Conservation (phyloP, 2,113 vertebrate species). For the Eurypyga helias region DNA sequence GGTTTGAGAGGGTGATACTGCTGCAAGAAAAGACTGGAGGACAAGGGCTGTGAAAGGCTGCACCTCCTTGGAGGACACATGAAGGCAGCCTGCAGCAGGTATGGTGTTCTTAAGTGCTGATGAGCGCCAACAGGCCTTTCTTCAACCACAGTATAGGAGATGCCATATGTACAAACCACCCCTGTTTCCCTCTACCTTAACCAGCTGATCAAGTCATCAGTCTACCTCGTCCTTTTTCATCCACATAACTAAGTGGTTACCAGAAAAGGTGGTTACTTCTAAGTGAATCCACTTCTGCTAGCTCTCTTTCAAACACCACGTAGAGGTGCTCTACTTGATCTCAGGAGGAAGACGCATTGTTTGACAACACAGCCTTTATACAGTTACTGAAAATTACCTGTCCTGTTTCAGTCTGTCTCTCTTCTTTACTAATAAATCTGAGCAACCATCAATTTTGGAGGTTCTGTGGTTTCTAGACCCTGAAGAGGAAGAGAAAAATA, state of each 20-base stretch:
- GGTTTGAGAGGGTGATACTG: background rate
- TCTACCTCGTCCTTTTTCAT: background rate
- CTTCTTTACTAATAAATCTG: background rate
- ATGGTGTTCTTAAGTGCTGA: background rate
- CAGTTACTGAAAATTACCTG: background rate
- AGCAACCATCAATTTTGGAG: background rate
- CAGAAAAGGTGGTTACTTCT: background rate
- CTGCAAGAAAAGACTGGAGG: background rate
- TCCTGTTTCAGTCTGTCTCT: background rate
- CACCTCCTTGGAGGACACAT: background rate
- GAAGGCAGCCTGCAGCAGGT: background rate
- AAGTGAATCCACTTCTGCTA: background rate
- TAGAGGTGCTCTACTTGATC: background rate
- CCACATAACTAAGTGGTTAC: background rate
- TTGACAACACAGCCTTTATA: background rate
- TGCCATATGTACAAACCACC: background rate
- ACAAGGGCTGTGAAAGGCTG: background rate
- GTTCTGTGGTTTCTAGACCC: background rate
- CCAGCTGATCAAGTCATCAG: background rate
- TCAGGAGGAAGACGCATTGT: background rate
- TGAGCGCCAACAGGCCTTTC: background rate
- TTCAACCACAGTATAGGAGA: background rate
- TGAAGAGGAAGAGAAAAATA: background rate
- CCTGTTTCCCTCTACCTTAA: background rate
- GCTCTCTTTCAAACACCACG: background rate